Percentiles rank a stretch among this genome's conserved stretches.
Conservation (phyloP, 37 sponge, comb jelly and placozoan species). For the Bolinopsis microptera region DNA sequence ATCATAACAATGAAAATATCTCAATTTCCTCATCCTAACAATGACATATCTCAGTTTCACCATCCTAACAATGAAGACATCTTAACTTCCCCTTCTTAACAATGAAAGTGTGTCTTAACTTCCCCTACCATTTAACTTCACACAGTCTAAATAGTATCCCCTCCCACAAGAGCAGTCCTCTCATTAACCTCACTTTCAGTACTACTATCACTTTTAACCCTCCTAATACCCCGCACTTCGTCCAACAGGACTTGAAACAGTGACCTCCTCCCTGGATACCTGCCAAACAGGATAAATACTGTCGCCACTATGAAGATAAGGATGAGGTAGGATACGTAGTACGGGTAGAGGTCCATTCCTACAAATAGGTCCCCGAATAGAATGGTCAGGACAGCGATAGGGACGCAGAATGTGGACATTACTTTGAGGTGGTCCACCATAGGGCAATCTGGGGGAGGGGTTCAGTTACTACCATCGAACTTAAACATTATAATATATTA, state of each 20-base stretch:
- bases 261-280: neutral
- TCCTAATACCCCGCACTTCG: neutral
- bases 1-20: no score
- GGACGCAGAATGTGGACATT: constrained; percentile 44
- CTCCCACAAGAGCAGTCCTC: neutral
- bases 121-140: no score
- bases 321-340: constrained; percentile 42
- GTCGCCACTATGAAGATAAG: neutral
- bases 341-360: constrained; percentile 32
- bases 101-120: no score
- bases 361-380: constrained; percentile 61
- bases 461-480: no score
- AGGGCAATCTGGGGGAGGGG: constrained; percentile 28
- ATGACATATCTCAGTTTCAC: no score
- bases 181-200: neutral
- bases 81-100: no score
- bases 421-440: constrained; percentile 63
- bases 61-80: no score
- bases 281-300: neutral
- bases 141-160: no score
- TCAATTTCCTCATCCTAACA: no score
- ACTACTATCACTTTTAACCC: neutral
- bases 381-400: neutral
- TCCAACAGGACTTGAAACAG: neutral
- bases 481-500: no score